Base-by-base conservation (phyloP, 2,888 invertebrate species). In the Idaea aversata region DNA sequence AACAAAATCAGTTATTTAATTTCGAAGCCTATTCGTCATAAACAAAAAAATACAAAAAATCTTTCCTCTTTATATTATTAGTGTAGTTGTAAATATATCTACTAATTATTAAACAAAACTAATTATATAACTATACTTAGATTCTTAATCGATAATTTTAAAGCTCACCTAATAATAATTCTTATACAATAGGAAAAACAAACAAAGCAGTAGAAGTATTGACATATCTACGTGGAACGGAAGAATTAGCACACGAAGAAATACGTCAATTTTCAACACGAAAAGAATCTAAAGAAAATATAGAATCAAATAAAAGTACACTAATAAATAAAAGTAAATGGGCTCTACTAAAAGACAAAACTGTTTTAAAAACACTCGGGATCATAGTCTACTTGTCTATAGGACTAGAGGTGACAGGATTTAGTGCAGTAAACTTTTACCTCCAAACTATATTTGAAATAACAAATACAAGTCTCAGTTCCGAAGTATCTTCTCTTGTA, bases 121-220 rank as follows among this genome's bases (percentile, higher is more conserved):
- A 13, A 47, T 10, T 10, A 5, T 47, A 13, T 3, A 36, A 7
- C 10, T 7, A 36, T 36, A 7, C 10, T 7, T 36, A 36, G 25
- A 25, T 25, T 25, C 25, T 2, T 36, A 13, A 10, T 47, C 47
- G 7, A 4, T 47, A 47, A 47, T 13, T 25, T 25, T 25, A 25
- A 3, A 47, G 0, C 47, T 15, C 38, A 38, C 5, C 3, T 5
- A 61, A 10, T 34, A 25, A 25, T 35, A 10, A 58, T 62, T 5
- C 15, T 34, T 6, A 16, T n/a, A 60, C 68, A 80, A 79, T 78
- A 34, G 72, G 69, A 60, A 64, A 63, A 59, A 68, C 25, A 3
- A 25, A 75, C 6, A 72, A 81, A 62, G 72, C 78, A 4, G 38
- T 70, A 4, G 69, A 73, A 65, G 67, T 75, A 3, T 63, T 82